Evolutionary conservation across 2,113 vertebrate genomes (phyloP), one percentile per base, ranked within the genome.

Genomic region (Siniperca knerii): DNA sequence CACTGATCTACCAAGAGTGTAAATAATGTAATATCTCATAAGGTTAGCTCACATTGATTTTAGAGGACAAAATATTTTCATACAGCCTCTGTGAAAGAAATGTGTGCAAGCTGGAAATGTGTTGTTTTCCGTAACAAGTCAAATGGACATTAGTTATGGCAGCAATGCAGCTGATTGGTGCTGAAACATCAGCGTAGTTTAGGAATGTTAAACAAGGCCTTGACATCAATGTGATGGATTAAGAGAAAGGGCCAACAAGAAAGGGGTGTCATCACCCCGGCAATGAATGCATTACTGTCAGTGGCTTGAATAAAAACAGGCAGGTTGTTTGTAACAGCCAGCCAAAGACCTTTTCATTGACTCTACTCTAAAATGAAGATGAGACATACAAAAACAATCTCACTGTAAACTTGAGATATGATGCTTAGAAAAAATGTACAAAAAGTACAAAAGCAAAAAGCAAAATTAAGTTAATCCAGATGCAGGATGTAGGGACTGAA

Each of bases 261-360:
- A 82, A 73, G 58, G 57, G 20, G 69, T 83, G 64, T 70, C 74
- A 87, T 89, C 75, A 65, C 75, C 68, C 20, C 0, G 16, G 35
- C 60, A 58, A 61, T 90, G 80, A 91, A 92, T 84, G 77, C 65
- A 88, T 91, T 89, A 91, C 71, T 85, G 86, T 79, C 86, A 75
- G 4, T 61, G 42, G 33, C 57, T 81, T 77, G 23, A 87, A 86
- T 64, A 75, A 65, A 75, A 79, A 57, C 46, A 77, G 68, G 76
- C 73, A 83, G 78, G 52, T 70, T 15, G 60, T 79, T 60, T 85
- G 58, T 78, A 70, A 73, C 40, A 60, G 54, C 25, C 68, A 76
- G 55, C 33, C 52, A 78, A 70, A 85, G 64, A 64, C 64, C 18
- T 81, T 82, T 75, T 18, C 12, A 37, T 13, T 67, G 42, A 65